A percentile compares a stretch with the other conserved stretches of the same genome.
phyloP scores from a whole-genome alignment of 1,140 invertebrate species.

The Caenorhabditis tropicalis region DNA sequence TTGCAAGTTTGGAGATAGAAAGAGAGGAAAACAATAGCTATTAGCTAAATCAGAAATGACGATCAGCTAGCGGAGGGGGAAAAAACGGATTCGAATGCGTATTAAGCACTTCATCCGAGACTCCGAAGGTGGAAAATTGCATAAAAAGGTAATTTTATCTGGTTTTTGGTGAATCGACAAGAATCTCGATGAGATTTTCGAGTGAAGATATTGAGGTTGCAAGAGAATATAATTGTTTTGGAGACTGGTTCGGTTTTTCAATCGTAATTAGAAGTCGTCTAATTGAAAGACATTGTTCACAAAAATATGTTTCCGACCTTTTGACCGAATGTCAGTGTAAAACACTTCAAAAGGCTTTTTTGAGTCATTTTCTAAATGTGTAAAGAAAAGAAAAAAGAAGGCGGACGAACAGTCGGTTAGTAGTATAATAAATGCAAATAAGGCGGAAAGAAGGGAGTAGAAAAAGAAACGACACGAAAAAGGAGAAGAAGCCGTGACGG shows the following conservation, averaged over 20 bases:
- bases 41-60: background rate
- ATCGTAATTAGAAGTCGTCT: too few species aligned
- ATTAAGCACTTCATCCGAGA: too few species aligned
- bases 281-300: too few species aligned
- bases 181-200: too few species aligned
- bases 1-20: background rate
- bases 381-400: background rate
- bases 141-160: background rate
- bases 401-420: background rate
- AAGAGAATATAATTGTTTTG: too few species aligned
- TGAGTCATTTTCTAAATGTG: background rate
- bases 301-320: too few species aligned
- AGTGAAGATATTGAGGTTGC: too few species aligned
- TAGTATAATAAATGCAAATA: constrained; percentile 8
- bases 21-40: background rate
- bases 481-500: background rate
- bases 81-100: background rate
- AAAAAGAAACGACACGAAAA: background rate
- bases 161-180: too few species aligned
- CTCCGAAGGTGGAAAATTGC: background rate
- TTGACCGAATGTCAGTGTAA: too few species aligned
- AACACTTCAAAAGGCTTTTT: background rate
- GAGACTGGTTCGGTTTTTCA: too few species aligned
- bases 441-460: background rate
- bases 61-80: background rate